These are phyloP conservation scores for Drymodes brunneopygia DNA, from an alignment of 2,113 vertebrate genomes.

Conservation along the genomic window DNA sequence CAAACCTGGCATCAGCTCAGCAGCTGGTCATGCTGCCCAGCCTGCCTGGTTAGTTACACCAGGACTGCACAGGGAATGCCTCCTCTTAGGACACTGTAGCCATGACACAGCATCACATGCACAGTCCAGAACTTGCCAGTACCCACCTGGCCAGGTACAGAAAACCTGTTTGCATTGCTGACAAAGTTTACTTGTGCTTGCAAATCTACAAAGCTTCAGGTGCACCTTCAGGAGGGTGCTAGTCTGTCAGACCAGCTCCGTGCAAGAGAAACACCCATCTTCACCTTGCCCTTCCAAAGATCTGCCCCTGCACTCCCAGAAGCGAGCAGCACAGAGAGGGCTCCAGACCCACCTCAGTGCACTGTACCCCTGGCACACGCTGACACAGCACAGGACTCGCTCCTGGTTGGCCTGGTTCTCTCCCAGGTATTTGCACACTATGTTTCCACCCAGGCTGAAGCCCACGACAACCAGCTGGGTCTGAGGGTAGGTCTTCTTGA, in stretches of 20 bases:
- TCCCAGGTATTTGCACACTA: conserved; percentile 96
- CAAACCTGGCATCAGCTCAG: not conserved
- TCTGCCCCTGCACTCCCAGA: not conserved
- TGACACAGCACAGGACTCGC: conserved; percentile 90
- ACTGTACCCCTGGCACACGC: conserved; percentile 95
- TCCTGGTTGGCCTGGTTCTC: conserved; percentile 92
- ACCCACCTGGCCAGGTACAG: not conserved
- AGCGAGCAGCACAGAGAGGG: not conserved
- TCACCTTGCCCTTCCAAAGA: not conserved
- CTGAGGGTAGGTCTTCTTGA: conserved; percentile 86
- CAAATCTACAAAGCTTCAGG: not conserved
- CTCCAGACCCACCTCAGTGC: conserved; percentile 84
- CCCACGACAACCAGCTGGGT: conserved; percentile 91
- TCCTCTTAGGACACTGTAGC: not conserved
- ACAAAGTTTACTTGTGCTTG: not conserved
- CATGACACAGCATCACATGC: not conserved
- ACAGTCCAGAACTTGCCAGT: not conserved
- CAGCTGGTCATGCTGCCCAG: not conserved
- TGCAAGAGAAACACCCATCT: not conserved
- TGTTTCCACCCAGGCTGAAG: conserved; percentile 97
- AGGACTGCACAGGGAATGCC: not conserved
- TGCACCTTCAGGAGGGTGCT: not conserved
- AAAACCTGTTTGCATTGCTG: not conserved
- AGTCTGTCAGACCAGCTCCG: not conserved
- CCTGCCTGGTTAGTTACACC: not conserved